Percentiles rank a stretch among this genome's conserved stretches.
These are phyloP conservation scores for Bolborhynchus lineola DNA, from an alignment of 2,113 vertebrate species.

Conservation along the genomic window DNA sequence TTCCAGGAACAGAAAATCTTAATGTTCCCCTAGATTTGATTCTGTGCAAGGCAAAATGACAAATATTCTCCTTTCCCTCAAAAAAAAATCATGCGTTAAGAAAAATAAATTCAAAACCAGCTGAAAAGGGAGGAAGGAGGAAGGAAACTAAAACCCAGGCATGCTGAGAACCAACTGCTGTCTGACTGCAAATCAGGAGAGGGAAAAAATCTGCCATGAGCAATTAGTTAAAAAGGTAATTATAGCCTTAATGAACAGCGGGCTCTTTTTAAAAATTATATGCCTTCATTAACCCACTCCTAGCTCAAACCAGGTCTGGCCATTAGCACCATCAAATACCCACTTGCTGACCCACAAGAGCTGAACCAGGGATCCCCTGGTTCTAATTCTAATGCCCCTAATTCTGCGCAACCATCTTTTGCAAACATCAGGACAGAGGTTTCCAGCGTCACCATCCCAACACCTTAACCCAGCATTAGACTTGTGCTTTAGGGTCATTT, in stretches of 20 bases:
- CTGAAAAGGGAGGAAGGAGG: background rate
- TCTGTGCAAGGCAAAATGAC: background rate
- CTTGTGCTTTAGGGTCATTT: background rate
- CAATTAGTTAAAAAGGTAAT: conserved; percentile 3
- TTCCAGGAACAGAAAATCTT: background rate
- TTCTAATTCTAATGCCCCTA: background rate
- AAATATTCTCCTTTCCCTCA: background rate
- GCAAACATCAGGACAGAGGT: background rate
- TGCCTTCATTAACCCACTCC: background rate
- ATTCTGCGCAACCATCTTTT: background rate
- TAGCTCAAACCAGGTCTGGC: background rate
- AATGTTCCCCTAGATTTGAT: background rate
- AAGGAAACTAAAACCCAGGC: background rate
- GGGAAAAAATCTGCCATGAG: background rate
- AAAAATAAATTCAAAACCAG: background rate
- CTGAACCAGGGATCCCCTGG: background rate
- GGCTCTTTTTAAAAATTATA: background rate
- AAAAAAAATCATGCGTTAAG: background rate
- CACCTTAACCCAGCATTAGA: accelerated
- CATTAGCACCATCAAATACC: background rate
- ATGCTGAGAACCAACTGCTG: background rate
- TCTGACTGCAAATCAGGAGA: background rate
- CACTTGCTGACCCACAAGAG: background rate
- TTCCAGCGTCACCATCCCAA: background rate
- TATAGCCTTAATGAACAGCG: background rate